Evolutionary conservation across 1,140 invertebrate species (phyloP).

Genomic region (Pogonomyrmex barbatus): DNA sequence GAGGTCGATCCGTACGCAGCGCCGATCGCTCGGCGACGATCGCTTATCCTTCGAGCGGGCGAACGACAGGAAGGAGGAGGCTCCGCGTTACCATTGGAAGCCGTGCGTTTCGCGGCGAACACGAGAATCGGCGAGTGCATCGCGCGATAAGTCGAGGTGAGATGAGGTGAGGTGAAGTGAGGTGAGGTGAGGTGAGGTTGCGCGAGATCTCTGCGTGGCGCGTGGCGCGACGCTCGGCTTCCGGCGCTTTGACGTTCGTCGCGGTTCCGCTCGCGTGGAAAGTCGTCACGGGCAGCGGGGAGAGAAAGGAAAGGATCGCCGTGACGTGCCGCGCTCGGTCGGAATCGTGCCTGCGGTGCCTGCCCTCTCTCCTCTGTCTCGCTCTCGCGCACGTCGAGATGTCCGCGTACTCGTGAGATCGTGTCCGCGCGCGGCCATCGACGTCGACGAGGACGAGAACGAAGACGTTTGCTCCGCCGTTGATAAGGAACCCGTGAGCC

Average conservation of each 20-base stretch:
- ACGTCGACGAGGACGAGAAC: conserved; percentile 21
- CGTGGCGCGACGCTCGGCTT: not conserved
- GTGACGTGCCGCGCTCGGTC: conserved; percentile 74
- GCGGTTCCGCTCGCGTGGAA: conserved; percentile 73
- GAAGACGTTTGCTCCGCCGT: conserved; percentile 26
- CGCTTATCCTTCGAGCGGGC: not conserved
- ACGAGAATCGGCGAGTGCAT: not conserved
- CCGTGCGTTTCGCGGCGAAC: not conserved
- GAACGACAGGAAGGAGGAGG: not conserved
- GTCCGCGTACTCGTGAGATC: conserved; percentile 57
- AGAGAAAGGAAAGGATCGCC: conserved; percentile 58
- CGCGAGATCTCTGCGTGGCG: not conserved
- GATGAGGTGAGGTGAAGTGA: too few relatives aligned
- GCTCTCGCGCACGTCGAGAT: conserved; percentile 55
- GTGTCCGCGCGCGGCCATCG: conserved; percentile 18
- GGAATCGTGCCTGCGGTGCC: conserved; percentile 38
- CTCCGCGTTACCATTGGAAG: not conserved
- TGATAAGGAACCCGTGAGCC: not conserved
- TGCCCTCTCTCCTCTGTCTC: conserved; percentile 26
- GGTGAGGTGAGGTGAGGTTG: too few relatives aligned
- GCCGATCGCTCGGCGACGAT: conserved; percentile 20
- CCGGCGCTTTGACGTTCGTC: conserved; percentile 67
- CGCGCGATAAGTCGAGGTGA: not conserved
- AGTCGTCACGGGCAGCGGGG: conserved; percentile 51
- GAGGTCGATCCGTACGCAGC: conserved; percentile 2